phyloP scores from a whole-genome alignment of 2,888 invertebrate genomes.

The Macaria liturata region DNA sequence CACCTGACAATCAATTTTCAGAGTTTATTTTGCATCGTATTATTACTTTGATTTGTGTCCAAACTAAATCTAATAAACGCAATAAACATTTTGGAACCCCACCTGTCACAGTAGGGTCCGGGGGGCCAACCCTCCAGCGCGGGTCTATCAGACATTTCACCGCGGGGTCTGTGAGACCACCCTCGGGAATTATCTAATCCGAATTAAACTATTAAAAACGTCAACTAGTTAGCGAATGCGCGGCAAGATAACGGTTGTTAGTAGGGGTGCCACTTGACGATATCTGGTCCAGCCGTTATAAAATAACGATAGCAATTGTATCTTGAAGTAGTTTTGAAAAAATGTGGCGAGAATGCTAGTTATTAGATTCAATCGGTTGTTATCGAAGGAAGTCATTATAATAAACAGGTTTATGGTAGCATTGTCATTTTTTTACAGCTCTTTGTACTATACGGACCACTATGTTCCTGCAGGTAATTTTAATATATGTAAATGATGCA shows the following conservation, averaged over 20 bases:
- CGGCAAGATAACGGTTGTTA: slow-evolving; percentile 56
- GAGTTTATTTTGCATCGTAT: too few species aligned
- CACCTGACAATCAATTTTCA: too few species aligned
- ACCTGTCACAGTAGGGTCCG: slow-evolving; percentile 47
- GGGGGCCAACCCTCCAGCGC: slow-evolving; percentile 50
- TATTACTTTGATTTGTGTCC: background rate
- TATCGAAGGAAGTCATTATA: too few species aligned
- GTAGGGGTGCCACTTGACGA: slow-evolving; percentile 12
- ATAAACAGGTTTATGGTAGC: too few species aligned
- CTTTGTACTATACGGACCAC: too few species aligned
- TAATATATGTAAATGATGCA: too few species aligned
- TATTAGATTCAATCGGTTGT: too few species aligned
- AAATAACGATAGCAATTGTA: background rate
- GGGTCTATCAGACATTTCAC: slow-evolving; percentile 1
- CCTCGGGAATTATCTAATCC: slow-evolving; percentile 78
- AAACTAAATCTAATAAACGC: slow-evolving; percentile 51
- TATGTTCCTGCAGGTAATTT: too few species aligned
- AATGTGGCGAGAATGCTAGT: too few species aligned
- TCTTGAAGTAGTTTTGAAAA: too few species aligned
- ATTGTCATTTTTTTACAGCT: too few species aligned
- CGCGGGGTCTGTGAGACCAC: slow-evolving; percentile 53
- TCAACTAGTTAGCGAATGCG: slow-evolving; percentile 63
- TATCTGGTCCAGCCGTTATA: too few species aligned
- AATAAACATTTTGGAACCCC: slow-evolving; percentile 33
- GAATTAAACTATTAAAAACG: slow-evolving; percentile 76